These are phyloP conservation scores for Cichlasoma orientale DNA, from an alignment of 2,797 vertebrate species.

Conservation along the genomic window DNA sequence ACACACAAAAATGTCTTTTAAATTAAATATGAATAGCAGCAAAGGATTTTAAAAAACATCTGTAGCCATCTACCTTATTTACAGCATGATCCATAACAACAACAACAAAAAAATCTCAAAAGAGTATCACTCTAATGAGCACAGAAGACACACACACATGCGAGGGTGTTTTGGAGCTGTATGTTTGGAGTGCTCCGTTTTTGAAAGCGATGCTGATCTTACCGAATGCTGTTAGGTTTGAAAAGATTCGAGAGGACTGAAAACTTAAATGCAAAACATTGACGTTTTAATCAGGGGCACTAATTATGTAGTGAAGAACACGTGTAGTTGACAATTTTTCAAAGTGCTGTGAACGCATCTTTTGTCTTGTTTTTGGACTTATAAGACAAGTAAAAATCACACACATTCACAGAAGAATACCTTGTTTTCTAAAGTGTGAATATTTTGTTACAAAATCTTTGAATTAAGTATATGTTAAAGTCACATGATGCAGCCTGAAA, in stretches of 20 bases:
- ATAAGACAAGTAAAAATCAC: not conserved
- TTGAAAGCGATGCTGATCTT: not conserved
- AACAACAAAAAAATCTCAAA: too few relatives aligned
- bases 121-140: not conserved
- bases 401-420: not conserved
- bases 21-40: not conserved
- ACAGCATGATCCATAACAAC: not conserved
- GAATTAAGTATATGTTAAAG: not conserved
- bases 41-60: not conserved
- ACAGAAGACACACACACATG: not conserved
- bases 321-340: not conserved
- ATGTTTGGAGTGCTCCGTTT: not conserved
- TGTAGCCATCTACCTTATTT: not conserved
- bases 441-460: not conserved
- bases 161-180: not conserved
- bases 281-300: too few relatives aligned
- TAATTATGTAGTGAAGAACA: not conserved
- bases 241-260: too few relatives aligned
- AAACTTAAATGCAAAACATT: too few relatives aligned
- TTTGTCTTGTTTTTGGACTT: not conserved
- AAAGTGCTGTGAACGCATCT: rapidly evolving
- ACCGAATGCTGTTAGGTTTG: too few relatives aligned
- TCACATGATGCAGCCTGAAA: not conserved
- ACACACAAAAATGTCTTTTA: not conserved
- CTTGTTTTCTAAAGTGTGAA: not conserved